Evolutionary conservation across 1,140 invertebrate species (phyloP), one percentile per base, ranked within the genome.

Genomic region (Tenebrio molitor): DNA sequence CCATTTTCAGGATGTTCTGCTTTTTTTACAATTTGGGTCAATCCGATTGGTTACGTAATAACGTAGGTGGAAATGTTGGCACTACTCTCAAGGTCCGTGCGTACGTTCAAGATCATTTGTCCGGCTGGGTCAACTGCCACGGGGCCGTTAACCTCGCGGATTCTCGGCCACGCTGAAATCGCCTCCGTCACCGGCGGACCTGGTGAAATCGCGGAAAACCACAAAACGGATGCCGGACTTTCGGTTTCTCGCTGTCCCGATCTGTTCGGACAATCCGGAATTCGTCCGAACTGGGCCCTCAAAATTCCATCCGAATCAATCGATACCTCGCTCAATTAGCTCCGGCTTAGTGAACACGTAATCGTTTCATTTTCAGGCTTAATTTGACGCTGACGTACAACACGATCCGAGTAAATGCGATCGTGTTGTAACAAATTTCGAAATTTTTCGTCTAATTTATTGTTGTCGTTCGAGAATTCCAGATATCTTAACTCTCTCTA

Each of bases 51-150:
- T 72, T 72, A 68, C 62, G 23, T 72, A 65, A 72, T 66, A 34
- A 50, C 36, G 70, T 72, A 72, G 70, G 70, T 72, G 70, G 63
- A 63, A 71, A 65, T 71, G 69, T 71, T 71, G 62, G 62, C 53
- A 71, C 62, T 50, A 71, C 62, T 29, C 69, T 72, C 70, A 72
- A 72, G 70, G 70, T 67, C 70, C 39, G 29, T 53, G 63, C 42
- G 70, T 72, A 72, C 44, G 62, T 53, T 72, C 70, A 67, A 72
- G 63, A 65, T 67, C 42, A 67, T 65, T 64, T 72, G 21, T 44
- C 42, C 44, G 70, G 70, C 70, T 72, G 70, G 70, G 70, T 72
- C 70, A 72, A 39, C 50, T 39, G 29, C 63, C 63, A 72, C 46
- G 46, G 41, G 70, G 58, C 41, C 62, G 63, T 65, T 53, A 72